phyloP scores from a whole-genome alignment of 2,797 vertebrate species.

The Phrynocephalus guinanensis region DNA sequence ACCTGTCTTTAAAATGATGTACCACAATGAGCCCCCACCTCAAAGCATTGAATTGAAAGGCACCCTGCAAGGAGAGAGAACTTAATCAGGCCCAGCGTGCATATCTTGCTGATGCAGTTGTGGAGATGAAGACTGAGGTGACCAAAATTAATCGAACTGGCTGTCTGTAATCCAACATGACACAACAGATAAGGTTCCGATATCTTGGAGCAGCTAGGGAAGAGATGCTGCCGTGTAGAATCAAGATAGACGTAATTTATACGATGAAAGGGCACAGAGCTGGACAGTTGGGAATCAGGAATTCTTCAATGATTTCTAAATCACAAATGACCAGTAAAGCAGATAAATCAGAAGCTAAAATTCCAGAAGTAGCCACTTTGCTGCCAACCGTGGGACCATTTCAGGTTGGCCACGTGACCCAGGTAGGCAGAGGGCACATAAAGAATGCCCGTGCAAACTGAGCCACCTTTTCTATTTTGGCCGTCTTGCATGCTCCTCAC shows the following conservation, averaged over 20 bases:
- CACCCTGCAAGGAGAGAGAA: neutral
- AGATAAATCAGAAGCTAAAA: conserved; percentile 41
- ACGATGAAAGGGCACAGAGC: conserved; percentile 48
- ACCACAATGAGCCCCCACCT: conserved; percentile 1
- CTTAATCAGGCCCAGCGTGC: conserved; percentile 5
- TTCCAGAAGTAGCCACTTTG: too few relatives aligned
- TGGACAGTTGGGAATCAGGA: conserved; percentile 29
- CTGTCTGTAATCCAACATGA: conserved; percentile 60
- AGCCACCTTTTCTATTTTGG: too few relatives aligned
- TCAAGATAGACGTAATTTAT: conserved; percentile 52
- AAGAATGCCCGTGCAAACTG: too few relatives aligned
- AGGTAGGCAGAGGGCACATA: too few relatives aligned
- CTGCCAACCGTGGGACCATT: too few relatives aligned
- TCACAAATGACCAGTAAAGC: conserved; percentile 59
- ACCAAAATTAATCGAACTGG: conserved; percentile 68
- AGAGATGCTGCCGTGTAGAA: conserved; percentile 36
- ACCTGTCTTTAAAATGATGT: neutral
- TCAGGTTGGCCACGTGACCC: too few relatives aligned
- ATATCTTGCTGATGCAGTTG: conserved; percentile 42
- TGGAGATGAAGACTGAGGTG: conserved; percentile 56
- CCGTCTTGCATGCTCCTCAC: too few relatives aligned
- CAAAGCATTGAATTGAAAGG: neutral
- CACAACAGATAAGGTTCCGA: conserved; percentile 59
- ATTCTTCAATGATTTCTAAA: conserved; percentile 59
- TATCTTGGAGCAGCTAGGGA: conserved; percentile 43